A percentile compares a stretch with the other conserved stretches of the same genome.
Evolutionary conservation across 2,113 vertebrate genomes (phyloP).

Genomic region (Piprites chloris): DNA sequence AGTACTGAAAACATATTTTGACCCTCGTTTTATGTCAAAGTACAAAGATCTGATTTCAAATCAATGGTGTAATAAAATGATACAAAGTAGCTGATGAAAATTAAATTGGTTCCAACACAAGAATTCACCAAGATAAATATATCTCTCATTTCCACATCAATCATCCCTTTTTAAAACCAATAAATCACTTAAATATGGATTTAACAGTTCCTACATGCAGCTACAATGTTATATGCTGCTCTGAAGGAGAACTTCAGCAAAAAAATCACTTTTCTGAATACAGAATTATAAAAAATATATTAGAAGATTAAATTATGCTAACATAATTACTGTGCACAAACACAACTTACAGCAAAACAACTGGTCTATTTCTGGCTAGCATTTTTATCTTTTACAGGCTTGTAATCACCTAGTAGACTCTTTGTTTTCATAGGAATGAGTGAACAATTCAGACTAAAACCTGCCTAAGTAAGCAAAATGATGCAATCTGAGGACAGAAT

Average conservation of each 20-base stretch:
- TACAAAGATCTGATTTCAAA: conserved; percentile 37
- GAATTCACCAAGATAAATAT: conserved; percentile 27
- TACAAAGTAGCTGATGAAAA: conserved; percentile 53
- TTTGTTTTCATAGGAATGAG: neutral
- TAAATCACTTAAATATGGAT: conserved; percentile 20
- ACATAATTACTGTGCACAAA: neutral
- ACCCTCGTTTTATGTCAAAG: conserved; percentile 4
- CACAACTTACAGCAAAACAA: neutral
- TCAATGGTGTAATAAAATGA: conserved; percentile 27
- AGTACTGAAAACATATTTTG: conserved; percentile 31
- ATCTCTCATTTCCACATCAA: conserved; percentile 43
- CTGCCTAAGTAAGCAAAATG: neutral
- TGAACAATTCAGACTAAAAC: neutral
- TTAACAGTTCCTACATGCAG: neutral
- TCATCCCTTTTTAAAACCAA: conserved; percentile 31
- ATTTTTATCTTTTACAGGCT: neutral
- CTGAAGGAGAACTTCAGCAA: neutral
- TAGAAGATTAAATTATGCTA: neutral
- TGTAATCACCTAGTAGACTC: neutral
- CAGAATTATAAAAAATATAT: neutral
- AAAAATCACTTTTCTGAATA: neutral
- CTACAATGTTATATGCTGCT: neutral
- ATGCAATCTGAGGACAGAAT: neutral
- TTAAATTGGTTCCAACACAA: conserved; percentile 30
- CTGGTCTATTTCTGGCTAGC: neutral